These are phyloP conservation scores for Pemphredon lugubris DNA, from an alignment of 2,888 invertebrate genomes.

Conservation along the genomic window DNA sequence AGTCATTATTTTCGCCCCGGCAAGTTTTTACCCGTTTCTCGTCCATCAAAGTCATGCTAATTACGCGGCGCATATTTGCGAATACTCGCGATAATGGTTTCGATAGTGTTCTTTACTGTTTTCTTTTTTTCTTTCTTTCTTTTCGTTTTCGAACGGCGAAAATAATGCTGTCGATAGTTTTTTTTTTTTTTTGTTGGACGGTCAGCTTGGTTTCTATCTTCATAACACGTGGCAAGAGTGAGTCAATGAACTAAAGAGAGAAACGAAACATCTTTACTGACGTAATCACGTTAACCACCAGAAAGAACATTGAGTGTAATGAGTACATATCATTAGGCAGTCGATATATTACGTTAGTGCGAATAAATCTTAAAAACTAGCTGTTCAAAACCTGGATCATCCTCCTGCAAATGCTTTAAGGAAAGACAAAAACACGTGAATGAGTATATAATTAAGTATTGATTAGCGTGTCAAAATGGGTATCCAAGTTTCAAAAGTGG, in stretches of 20 bases:
- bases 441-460: conserved; percentile 75
- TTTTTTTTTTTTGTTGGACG: too few species aligned
- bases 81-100: not conserved
- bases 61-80: not conserved
- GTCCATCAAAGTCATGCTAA: not conserved
- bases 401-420: conserved; percentile 81
- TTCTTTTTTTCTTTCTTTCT: too few species aligned
- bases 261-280: conserved; percentile 74
- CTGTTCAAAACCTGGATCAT: conserved; percentile 81
- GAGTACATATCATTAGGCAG: conserved; percentile 74
- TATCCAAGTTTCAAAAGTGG: conserved; percentile 58
- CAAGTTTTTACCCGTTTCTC: not conserved
- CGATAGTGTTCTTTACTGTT: too few species aligned
- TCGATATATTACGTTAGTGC: conserved; percentile 70
- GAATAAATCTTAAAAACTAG: conserved; percentile 79
- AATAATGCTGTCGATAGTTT: conserved; percentile 47
- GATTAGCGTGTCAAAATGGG: conserved; percentile 71
- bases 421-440: conserved; percentile 79
- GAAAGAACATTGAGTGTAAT: conserved; percentile 76
- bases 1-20: conserved; percentile 53
- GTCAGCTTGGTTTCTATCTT: conserved; percentile 64
- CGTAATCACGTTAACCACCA: conserved; percentile 76
- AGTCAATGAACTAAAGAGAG: conserved; percentile 73
- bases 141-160: conserved; percentile 18
- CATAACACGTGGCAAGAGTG: conserved; percentile 76